Evolutionary conservation across 2,797 vertebrate species (phyloP), one percentile per base, ranked within the genome.

Genomic region (Psittacula derbiana): DNA sequence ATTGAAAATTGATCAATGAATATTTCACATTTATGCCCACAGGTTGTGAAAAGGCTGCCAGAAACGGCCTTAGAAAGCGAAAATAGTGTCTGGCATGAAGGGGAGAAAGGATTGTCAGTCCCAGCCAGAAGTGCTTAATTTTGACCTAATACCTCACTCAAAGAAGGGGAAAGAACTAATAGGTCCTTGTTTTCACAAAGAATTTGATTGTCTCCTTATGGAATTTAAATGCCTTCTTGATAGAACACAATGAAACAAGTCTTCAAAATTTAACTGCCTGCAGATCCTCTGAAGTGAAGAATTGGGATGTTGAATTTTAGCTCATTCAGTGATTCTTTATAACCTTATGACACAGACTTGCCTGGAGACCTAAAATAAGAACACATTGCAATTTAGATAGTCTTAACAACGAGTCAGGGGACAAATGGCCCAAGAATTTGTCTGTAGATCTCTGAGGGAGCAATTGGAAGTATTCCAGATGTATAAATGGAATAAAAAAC

Each of bases 381-480:
- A 89, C 38, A 17, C 70, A 36, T 36, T 81, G 61, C 44, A 87
- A 65, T 76, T 92, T 88, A 90, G 40, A 41, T 81, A 74, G 72
- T 61, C 69, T 90, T 96, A 97, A 92, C 61, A 93, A 75, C 30
- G 43, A 91, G 67, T 57, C 60, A 61, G 86, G 72, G 80, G 82
- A 89, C 31, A 76, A 86, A 62, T 65, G 30, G 25, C 52, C 58
- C 74, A 38, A 93, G 33, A 96, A 95, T 12, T 40, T 89, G 8
- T 36, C 65, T 92, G 27, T 52, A 66, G 55, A 71, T 96, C 65
- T 97, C 82, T 19, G 38, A 93, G 38, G 46, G 87, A 96, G 70
- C 57, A 96, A 81, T 65, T 86, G 79, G 43, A 96, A 93, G 86
- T 95, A 93, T 93, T 93, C 44, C 74, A 75, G 79, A 44, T 91